Evolutionary conservation across 2,797 vertebrate species (phyloP).

Genomic region (Thunnus albacares): DNA sequence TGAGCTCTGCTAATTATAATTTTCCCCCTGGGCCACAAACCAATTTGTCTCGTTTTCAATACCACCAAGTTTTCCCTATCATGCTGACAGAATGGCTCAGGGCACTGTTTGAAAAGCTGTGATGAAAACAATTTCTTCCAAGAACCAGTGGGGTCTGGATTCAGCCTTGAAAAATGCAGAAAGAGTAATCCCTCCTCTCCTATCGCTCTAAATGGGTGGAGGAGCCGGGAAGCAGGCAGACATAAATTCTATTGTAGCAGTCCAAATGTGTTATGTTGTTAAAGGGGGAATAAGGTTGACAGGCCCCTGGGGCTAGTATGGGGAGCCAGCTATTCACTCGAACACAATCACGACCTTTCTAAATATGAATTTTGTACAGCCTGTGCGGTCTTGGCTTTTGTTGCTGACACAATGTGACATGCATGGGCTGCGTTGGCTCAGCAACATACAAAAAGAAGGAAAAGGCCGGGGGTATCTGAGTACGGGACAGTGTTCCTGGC

Average conservation of each 20-base stretch:
- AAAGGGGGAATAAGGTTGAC: constrained; percentile 71
- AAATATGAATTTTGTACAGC: constrained; percentile 72
- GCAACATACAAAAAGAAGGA: constrained; percentile 54
- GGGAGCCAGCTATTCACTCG: constrained; percentile 71
- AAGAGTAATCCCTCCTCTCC: constrained; percentile 54
- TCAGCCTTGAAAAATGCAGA: constrained; percentile 55
- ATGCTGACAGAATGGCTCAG: constrained; percentile 47
- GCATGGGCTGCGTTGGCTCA: constrained; percentile 36
- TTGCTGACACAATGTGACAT: constrained; percentile 69
- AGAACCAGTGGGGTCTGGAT: constrained; percentile 57
- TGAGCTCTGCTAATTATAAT: constrained; percentile 72
- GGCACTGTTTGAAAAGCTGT: constrained; percentile 58
- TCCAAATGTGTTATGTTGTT: constrained; percentile 67
- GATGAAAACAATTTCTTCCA: constrained; percentile 66
- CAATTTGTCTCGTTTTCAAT: constrained; percentile 80
- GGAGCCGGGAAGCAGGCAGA: constrained; percentile 39
- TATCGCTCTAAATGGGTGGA: constrained; percentile 45
- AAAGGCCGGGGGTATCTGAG: constrained; percentile 49
- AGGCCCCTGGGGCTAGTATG: constrained; percentile 63
- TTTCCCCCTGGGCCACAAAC: constrained; percentile 60
- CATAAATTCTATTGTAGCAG: constrained; percentile 68
- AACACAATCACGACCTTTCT: constrained; percentile 76
- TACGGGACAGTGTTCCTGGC: constrained; percentile 46
- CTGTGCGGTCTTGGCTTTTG: constrained; percentile 70
- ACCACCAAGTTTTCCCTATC: constrained; percentile 57